phyloP scores from a whole-genome alignment of 2,113 vertebrate species.

The Nerophis lumbriciformis region DNA sequence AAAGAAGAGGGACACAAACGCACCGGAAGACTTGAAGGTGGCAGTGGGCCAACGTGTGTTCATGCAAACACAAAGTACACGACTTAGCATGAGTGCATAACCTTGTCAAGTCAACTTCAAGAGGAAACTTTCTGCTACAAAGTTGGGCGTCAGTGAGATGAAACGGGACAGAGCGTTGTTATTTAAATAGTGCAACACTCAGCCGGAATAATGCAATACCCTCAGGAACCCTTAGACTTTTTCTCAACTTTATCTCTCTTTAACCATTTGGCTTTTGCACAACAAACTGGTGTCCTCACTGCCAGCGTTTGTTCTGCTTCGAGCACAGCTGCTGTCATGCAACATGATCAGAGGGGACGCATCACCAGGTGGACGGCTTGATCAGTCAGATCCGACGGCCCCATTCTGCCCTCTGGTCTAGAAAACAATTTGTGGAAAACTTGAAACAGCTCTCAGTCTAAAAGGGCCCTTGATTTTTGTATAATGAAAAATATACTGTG shows the following conservation, averaged over 20 bases:
- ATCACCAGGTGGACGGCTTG: slow-evolving; percentile 33
- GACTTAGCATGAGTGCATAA: slow-evolving; percentile 1
- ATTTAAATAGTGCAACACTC: slow-evolving; percentile 10
- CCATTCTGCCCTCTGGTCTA: slow-evolving; percentile 7
- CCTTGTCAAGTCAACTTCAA: slow-evolving; percentile 9
- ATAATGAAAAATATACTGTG: too few species aligned
- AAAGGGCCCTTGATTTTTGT: too few species aligned
- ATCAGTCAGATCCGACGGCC: slow-evolving; percentile 34
- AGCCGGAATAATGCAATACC: slow-evolving; percentile 5
- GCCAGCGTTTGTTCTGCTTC: slow-evolving; percentile 25
- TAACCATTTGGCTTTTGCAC: slow-evolving; percentile 22
- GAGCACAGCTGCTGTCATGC: slow-evolving; percentile 34
- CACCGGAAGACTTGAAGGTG: slow-evolving; percentile 52
- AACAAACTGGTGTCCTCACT: slow-evolving; percentile 27
- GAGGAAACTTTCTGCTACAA: slow-evolving; percentile 5
- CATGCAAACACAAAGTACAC: background rate
- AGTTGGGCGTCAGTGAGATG: slow-evolving; percentile 2
- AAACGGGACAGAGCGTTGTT: slow-evolving; percentile 4
- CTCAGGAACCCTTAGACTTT: slow-evolving; percentile 3
- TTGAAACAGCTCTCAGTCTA: background rate
- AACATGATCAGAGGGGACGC: slow-evolving; percentile 30
- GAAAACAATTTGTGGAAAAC: slow-evolving; percentile 29
- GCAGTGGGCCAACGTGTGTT: slow-evolving; percentile 27
- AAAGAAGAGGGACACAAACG: slow-evolving; percentile 63
- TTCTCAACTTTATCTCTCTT: slow-evolving; percentile 11